Percentiles rank a stretch among this genome's conserved stretches.
phyloP scores from a whole-genome alignment of 1,140 invertebrate species.

The Megalopta genalis region DNA sequence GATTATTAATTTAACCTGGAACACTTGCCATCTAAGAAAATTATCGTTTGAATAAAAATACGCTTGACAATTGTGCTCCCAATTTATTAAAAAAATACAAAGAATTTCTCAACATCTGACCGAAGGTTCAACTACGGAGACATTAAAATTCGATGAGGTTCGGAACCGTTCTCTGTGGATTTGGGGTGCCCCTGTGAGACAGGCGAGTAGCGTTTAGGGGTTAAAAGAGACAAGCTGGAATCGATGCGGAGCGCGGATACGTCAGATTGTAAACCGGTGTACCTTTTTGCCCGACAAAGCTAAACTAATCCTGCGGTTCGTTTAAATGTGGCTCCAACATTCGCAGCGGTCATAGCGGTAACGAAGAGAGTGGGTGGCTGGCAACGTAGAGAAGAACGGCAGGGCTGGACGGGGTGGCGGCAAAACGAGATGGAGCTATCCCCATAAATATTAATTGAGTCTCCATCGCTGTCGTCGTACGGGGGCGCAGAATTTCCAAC shows the following conservation, averaged over 20 bases:
- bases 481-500: conserved; percentile 56
- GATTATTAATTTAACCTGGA: no score
- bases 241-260: conserved; percentile 44
- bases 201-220: no score
- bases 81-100: no score
- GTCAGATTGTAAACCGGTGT: conserved; percentile 21
- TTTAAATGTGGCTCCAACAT: conserved; percentile 15
- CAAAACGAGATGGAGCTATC: conserved; percentile 40
- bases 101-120: no score
- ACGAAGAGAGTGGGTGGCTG: neutral
- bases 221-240: conserved; percentile 7
- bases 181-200: no score
- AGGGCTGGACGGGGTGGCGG: neutral
- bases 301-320: conserved; percentile 41
- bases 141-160: no score
- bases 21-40: no score
- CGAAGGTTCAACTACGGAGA: no score
- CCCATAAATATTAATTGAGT: conserved; percentile 68
- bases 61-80: no score
- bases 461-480: conserved; percentile 55
- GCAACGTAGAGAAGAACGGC: no score
- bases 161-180: no score
- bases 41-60: no score
- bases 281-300: conserved; percentile 42
- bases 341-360: conserved; percentile 8